A percentile compares a stretch with the other conserved stretches of the same genome.
phyloP scores from a whole-genome alignment of 2,888 invertebrate genomes.

The Neocrepidodera transversa region DNA sequence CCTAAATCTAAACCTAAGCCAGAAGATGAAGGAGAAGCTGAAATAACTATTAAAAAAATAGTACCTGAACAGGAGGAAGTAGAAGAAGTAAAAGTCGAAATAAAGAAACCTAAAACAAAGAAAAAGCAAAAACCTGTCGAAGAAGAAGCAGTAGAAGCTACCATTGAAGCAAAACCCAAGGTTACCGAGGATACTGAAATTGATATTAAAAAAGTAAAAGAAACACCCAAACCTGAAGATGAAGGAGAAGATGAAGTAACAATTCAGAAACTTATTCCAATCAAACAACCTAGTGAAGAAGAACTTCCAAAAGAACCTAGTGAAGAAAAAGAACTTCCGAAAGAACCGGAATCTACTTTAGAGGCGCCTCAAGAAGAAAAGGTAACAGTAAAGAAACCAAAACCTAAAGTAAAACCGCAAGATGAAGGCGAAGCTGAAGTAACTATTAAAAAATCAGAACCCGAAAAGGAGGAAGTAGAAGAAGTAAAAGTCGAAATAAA shows the following conservation, averaged over 20 bases:
- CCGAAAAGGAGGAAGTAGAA: conserved; percentile 49
- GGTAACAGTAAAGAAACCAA: conserved; percentile 26
- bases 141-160: conserved; percentile 57
- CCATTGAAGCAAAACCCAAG: conserved; percentile 29
- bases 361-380: conserved; percentile 39
- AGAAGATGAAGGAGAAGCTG: conserved; percentile 38
- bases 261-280: conserved; percentile 47
- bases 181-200: conserved; percentile 40
- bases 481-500: conserved; percentile 20
- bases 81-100: conserved; percentile 30
- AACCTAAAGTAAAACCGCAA: conserved; percentile 46
- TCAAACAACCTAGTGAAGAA: conserved; percentile 62
- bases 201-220: conserved; percentile 31
- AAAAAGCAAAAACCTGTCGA: conserved; percentile 51
- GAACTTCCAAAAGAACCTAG: not conserved
- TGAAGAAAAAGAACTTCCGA: no score
- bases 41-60: conserved; percentile 50
- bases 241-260: conserved; percentile 45
- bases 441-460: conserved; percentile 42
- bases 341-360: conserved; percentile 43
- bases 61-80: conserved; percentile 47
- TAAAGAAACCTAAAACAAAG: conserved; percentile 41
- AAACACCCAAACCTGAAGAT: conserved; percentile 52
- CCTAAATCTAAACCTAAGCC: conserved; percentile 36
- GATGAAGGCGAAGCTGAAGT: conserved; percentile 41